Base-by-base conservation (phyloP, 2,888 invertebrate species). In the Tenthredo scrophulariae region DNA sequence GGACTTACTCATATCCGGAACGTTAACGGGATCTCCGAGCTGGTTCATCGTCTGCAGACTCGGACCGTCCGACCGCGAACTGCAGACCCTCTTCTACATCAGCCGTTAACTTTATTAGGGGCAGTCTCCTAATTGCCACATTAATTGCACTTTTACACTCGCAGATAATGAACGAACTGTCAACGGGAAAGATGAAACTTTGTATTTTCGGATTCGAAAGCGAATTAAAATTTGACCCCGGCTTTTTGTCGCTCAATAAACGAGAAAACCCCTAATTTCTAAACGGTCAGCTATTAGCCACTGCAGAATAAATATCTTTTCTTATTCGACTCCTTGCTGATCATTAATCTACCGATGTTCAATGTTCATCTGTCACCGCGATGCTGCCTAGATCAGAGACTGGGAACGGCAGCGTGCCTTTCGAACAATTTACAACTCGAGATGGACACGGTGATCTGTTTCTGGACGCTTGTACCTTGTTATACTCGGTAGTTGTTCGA, bases 381-480 rank as follows among this genome's bases (percentile, higher is more conserved):
- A 43, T 62, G 62, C 50, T 50, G 33, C 18, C 65, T 67, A 43
- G 58, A 80, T 37, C 40, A 70, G 72, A 40, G 29, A 13, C 40
- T n/a, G 72, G 26, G 72, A 72, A 2, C 37, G 72, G 40, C 37
- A n/a, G 37, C 26, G 4, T 67, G 29, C 82, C 82, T 83, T 67
- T 70, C 83, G 46, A 70, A 83, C 83, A 83, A 83, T 70, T 83
- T 50, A 83, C 83, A 83, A 85, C 79, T 70, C 85, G 70, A 85
- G 85, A 85, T 85, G 85, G 85, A 85, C 85, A 85, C 22, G 80
- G n/a, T 26, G 85, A 85, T 85, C 79, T 70, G 80, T 85, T 75
- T 70, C 15, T 22, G 37, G 79, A 80, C 37, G 70, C 54, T 70
- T 85, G 85, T 85, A 80, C 50, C 54, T 85, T 50, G 84, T 75